Evolutionary conservation across 2,113 vertebrate genomes (phyloP), one percentile per base, ranked within the genome.

Genomic region (Scalopus aquaticus): DNA sequence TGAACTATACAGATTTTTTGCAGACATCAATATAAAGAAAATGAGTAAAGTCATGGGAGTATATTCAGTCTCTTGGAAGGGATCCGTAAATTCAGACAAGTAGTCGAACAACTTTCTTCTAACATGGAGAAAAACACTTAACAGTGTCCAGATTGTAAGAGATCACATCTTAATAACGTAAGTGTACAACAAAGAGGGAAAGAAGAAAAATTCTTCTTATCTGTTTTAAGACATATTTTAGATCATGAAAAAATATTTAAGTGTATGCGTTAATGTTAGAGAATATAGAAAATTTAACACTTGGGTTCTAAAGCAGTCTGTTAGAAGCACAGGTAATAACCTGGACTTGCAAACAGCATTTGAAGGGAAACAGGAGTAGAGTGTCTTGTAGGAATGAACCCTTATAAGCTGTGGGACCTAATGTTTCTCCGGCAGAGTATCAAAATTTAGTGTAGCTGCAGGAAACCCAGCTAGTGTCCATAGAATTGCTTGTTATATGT

Each of bases 1-100:
- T 60, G 79, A 56, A 83, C 24, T 69, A 4, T 56, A 78, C 82
- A 87, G 24, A 89, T 51, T 80, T 84, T n/a, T 80, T 60, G 17
- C 15, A 92, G 39, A 60, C 32, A 67, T 76, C 49, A n/a, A 89
- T 19, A 76, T 58, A 88, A 5, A 81, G 44, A 79, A 49, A 44
- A 76, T n/a, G 12, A 54, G n/a, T 88, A 4, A 91, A 78, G 30
- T 80, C 24, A 73, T 24, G 20, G 24, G 65, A 67, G 11, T 20
- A 92, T n/a, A 69, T 16, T 2, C 9, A 85, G 69, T 69, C 73
- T 73, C n/a, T 69, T 13, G 62, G 88, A 73, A 96, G 17, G 2
- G 85, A 89, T 46, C 4, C 69, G 42, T 54, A 92, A 92, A 78
- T 79, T 49, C 51, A 92, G 83, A 92, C 78, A 91, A 51, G 12